phyloP scores from a whole-genome alignment of 2,113 vertebrate genomes.

The Siniperca knerii region DNA sequence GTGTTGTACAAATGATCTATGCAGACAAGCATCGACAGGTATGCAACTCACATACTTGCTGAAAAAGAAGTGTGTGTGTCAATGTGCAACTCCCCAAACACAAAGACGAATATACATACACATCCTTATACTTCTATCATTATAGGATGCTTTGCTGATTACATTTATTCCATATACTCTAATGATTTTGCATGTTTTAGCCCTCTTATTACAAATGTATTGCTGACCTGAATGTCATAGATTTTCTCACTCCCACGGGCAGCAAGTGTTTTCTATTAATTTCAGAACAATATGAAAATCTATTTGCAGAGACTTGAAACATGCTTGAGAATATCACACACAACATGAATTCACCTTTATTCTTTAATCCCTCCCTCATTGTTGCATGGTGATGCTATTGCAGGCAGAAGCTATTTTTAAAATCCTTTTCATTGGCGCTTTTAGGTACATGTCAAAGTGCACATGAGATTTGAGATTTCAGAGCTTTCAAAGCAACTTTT shows the following conservation, averaged over 20 bases:
- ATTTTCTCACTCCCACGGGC: slow-evolving; percentile 15
- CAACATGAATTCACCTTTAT: slow-evolving; percentile 12
- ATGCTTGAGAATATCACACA: slow-evolving; percentile 29
- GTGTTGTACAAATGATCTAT: slow-evolving; percentile 5
- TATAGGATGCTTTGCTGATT: neutral
- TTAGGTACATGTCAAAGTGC: neutral
- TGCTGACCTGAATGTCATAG: slow-evolving; percentile 14
- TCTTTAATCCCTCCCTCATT: slow-evolving; percentile 15
- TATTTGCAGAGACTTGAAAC: slow-evolving; percentile 24
- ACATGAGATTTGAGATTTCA: neutral
- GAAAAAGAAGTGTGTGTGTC: neutral
- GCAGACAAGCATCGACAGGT: slow-evolving; percentile 23
- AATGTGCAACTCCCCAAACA: neutral
- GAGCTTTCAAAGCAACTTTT: neutral
- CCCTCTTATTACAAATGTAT: neutral
- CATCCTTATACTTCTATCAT: neutral
- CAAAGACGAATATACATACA: neutral
- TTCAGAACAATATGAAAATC: slow-evolving; percentile 41
- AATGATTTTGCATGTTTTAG: neutral
- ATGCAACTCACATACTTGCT: slow-evolving; percentile 10
- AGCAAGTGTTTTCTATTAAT: slow-evolving; percentile 22
- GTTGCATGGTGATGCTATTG: neutral
- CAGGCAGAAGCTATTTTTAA: neutral
- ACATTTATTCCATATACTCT: neutral
- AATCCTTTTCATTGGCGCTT: neutral